Percentiles rank a stretch among this genome's conserved stretches.
These are phyloP conservation scores for Augochlorella aurata DNA, from an alignment of 2,888 invertebrate genomes.

Conservation along the genomic window DNA sequence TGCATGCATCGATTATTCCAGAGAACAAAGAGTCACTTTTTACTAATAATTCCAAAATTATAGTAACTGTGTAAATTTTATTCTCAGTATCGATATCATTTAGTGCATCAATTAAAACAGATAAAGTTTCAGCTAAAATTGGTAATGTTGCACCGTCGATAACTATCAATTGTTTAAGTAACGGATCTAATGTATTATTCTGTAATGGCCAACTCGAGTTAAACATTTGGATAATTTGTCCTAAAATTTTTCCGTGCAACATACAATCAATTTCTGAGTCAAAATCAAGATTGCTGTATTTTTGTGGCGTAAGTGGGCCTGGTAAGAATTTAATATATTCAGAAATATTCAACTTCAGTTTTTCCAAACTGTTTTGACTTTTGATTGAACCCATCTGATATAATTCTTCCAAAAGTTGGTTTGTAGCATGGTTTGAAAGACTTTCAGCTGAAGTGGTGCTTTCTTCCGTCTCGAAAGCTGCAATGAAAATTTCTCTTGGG, in stretches of 20 bases:
- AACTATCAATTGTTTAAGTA: conserved; percentile 82
- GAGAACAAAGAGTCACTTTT: conserved; percentile 85
- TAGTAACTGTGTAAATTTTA: conserved; percentile 79
- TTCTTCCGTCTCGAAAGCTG: conserved; percentile 69
- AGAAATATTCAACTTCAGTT: conserved; percentile 67
- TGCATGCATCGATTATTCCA: conserved; percentile 81
- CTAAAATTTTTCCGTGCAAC: conserved; percentile 83
- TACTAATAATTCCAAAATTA: conserved; percentile 83
- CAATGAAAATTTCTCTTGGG: conserved; percentile 78
- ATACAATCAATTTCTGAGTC: conserved; percentile 81
- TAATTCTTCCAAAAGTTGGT: conserved; percentile 78
- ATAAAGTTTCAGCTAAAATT: conserved; percentile 82
- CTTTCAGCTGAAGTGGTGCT: conserved; percentile 54
- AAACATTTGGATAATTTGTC: conserved; percentile 82
- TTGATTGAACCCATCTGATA: conserved; percentile 77
- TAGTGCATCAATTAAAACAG: conserved; percentile 82
- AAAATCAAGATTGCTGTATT: conserved; percentile 84
- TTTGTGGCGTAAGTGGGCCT: conserved; percentile 87
- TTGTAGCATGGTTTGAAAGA: conserved; percentile 72
- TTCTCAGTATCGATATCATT: conserved; percentile 78
- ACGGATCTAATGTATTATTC: conserved; percentile 80
- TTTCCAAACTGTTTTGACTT: conserved; percentile 77
- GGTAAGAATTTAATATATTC: conserved; percentile 80
- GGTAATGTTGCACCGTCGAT: conserved; percentile 82
- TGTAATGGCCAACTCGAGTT: conserved; percentile 85